Evolutionary conservation across 2,113 vertebrate genomes (phyloP).

Genomic region (Gorsachius goisagi): DNA sequence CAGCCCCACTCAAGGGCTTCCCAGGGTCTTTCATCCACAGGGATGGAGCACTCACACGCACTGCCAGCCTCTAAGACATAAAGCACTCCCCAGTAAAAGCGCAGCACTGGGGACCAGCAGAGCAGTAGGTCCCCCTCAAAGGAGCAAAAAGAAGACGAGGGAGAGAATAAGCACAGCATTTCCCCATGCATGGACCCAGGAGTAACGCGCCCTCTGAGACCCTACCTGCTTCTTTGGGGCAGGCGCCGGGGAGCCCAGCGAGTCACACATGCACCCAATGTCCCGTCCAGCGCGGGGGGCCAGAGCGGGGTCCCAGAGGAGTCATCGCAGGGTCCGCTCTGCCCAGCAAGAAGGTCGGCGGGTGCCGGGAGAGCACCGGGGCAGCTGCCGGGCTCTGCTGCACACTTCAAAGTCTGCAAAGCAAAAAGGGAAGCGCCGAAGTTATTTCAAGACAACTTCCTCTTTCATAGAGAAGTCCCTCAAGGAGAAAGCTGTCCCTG

Average conservation of each 20-base stretch:
- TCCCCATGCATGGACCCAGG: accelerated
- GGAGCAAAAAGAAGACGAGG: background rate
- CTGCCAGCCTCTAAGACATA: background rate
- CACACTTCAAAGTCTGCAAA: background rate
- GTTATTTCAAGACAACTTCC: slow-evolving; percentile 53
- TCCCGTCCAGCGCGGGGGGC: accelerated
- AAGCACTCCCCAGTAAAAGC: background rate
- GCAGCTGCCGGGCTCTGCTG: background rate
- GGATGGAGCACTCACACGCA: accelerated
- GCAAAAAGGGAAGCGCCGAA: background rate
- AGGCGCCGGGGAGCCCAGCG: background rate
- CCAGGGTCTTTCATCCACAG: background rate
- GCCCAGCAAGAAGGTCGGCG: background rate
- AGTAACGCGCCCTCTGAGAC: background rate
- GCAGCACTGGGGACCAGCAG: background rate
- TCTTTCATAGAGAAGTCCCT: background rate
- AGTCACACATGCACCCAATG: background rate
- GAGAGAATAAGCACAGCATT: accelerated
- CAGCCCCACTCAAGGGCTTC: accelerated
- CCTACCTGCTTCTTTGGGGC: slow-evolving; percentile 16
- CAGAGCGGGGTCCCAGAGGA: accelerated
- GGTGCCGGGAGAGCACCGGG: background rate
- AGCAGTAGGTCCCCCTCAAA: background rate
- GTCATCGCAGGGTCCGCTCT: background rate
- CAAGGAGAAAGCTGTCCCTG: background rate